Base-by-base conservation (phyloP, 2,888 invertebrate species). In the Agapetus fuscipes region DNA sequence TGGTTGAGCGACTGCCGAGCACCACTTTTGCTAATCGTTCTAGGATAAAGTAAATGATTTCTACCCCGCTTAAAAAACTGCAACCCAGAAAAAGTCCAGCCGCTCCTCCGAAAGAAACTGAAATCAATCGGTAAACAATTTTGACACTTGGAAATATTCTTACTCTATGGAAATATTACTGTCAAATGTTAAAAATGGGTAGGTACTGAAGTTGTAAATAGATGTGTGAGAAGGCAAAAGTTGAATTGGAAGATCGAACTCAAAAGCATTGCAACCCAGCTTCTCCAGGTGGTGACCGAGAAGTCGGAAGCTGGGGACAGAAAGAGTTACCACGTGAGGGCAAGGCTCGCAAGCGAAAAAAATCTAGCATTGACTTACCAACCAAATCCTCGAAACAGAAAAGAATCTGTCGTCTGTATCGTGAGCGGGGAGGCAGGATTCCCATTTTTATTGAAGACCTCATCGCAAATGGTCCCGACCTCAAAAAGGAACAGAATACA, bases 371-470 rank as follows among this genome's bases (percentile, higher is more conserved):
- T n/a, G n/a, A 46, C 56, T 58, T 51, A 75, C 76, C 78, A 7
- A 78, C 68, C 31, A 79, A 58, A 55, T 78, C 78, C 49, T 76
- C 75, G 46, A 78, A 74, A 43, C 74, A 70, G 56, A 77, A 79
- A 2, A 79, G 64, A 5, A 78, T 71, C 50, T 77, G 73, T 41
- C 78, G 61, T 11, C 67, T 68, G 50, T 74, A 75, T 28, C 76
- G 61, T 1, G 72, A 71, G 3, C 70, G 64, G 0, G 76, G 76
- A 0, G 71, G 62, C 34, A 71, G 58, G 9, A 76, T 53, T 0
- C 64, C 64, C 56, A 67, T 67, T 37, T 71, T 60, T n/a, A 72
- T 60, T 0, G 71, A 65, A 0, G 70, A 70, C 6, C 67, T 60
- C 2, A 37, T 40, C 3, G 55, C 50, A 41, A 64, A 61, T 0